Evolutionary conservation across 1,140 invertebrate species (phyloP).

Genomic region (Charaxes varanes): DNA sequence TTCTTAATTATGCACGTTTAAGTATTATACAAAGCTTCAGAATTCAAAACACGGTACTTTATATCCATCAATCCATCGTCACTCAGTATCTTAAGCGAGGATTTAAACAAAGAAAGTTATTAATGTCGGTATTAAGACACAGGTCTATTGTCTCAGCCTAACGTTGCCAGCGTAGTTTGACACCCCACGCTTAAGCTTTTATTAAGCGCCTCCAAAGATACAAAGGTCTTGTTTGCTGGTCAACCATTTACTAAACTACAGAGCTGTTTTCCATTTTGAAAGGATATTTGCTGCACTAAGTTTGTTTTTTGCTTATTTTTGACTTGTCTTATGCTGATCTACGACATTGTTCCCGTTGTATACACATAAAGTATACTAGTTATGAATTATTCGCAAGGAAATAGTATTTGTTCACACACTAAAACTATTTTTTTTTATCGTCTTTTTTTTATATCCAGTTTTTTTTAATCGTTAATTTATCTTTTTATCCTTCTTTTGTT

Average conservation of each 20-base stretch:
- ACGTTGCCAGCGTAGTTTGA: conserved; percentile 32
- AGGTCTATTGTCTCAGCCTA: conserved; percentile 40
- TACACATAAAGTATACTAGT: too few species aligned
- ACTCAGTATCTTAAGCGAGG: conserved; percentile 26
- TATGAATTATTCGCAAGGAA: too few species aligned
- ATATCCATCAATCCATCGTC: conserved; percentile 36
- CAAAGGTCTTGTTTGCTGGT: conserved; percentile 27
- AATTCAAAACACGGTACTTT: conserved; percentile 27
- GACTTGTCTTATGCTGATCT: too few species aligned
- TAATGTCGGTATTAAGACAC: conserved; percentile 61
- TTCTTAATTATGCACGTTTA: too few species aligned
- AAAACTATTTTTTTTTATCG: too few species aligned
- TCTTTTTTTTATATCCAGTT: too few species aligned
- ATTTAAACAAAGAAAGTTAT: conserved; percentile 58
- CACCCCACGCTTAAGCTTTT: conserved; percentile 20
- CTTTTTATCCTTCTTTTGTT: too few species aligned
- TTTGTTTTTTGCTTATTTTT: too few species aligned
- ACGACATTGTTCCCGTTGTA: too few species aligned
- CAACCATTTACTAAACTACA: conserved; percentile 40
- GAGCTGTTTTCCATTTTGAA: conserved; percentile 40
- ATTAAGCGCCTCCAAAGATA: conserved; percentile 26
- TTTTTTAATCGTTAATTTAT: too few species aligned
- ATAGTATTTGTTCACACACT: too few species aligned
- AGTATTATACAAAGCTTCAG: conserved; percentile 14
- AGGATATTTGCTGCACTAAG: conserved; percentile 37